Conservation (phyloP, 2,888 invertebrate species). For the Phragmatobia fuliginosa region DNA sequence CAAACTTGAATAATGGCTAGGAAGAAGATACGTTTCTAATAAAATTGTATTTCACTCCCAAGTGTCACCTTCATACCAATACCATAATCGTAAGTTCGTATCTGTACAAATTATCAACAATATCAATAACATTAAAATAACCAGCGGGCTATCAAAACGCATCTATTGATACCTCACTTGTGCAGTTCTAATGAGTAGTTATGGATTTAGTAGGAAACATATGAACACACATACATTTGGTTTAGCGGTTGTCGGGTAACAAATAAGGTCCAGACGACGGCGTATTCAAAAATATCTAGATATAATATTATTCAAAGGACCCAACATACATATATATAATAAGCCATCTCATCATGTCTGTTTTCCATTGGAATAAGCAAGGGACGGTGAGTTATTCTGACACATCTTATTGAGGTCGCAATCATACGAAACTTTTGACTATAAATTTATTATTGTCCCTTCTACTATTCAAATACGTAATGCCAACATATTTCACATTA, state of each 20-base stretch:
- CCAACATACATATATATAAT: slow-evolving; percentile 12
- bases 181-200: too few species aligned
- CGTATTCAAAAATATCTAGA: neutral
- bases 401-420: slow-evolving; percentile 29
- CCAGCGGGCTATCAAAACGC: too few species aligned
- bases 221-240: too few species aligned
- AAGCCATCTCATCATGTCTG: slow-evolving; percentile 29
- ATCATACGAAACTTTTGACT: slow-evolving; percentile 42
- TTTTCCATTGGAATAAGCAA: slow-evolving; percentile 42
- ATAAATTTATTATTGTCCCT: slow-evolving; percentile 50
- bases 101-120: neutral
- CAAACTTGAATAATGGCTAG: too few species aligned
- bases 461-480: slow-evolving; percentile 34
- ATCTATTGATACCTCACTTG: too few species aligned
- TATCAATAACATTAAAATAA: neutral
- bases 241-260: neutral
- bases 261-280: neutral
- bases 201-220: too few species aligned
- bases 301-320: slow-evolving; percentile 21
- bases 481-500: slow-evolving; percentile 39
- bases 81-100: neutral
- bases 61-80: neutral
- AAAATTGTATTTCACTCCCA: too few species aligned
- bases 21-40: too few species aligned
- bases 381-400: slow-evolving; percentile 32